Evolutionary conservation across 2,888 invertebrate species (phyloP).

Genomic region (Charanyca ferruginea): DNA sequence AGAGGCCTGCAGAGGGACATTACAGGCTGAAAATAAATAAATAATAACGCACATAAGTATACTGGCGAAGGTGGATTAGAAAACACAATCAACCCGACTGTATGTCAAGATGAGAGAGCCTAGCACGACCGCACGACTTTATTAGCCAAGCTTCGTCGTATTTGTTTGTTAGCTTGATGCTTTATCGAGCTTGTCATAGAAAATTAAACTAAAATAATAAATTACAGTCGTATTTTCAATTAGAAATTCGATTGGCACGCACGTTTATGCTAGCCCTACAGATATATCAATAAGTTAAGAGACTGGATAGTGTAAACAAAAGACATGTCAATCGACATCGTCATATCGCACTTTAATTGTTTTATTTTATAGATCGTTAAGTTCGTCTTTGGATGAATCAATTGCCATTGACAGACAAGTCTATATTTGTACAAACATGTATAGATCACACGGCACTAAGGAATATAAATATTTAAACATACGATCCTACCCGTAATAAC

Average conservation of each 20-base stretch:
- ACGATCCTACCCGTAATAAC: neutral
- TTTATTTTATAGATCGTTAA: neutral
- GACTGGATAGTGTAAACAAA: conserved; percentile 10
- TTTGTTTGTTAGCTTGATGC: no score
- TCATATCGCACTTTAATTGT: conserved; percentile 10
- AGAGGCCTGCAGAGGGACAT: no score
- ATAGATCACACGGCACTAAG: conserved; percentile 1
- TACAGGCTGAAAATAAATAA: no score
- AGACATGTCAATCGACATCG: conserved; percentile 28
- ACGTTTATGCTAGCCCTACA: no score
- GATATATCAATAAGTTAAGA: no score
- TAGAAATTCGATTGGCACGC: no score
- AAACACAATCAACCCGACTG: neutral
- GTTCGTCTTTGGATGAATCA: conserved; percentile 9
- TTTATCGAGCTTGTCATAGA: no score
- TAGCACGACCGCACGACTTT: no score
- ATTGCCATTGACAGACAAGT: neutral
- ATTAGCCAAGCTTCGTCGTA: no score
- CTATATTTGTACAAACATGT: conserved; percentile 20
- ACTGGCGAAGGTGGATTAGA: neutral
- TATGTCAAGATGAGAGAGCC: no score
- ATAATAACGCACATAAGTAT: neutral
- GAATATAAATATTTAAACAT: conserved; percentile 4
- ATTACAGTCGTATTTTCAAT: neutral
- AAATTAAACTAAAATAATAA: no score